Percentiles rank a stretch among this genome's conserved stretches.
Conservation (phyloP, 2,888 invertebrate species). For the Cancer borealis region DNA sequence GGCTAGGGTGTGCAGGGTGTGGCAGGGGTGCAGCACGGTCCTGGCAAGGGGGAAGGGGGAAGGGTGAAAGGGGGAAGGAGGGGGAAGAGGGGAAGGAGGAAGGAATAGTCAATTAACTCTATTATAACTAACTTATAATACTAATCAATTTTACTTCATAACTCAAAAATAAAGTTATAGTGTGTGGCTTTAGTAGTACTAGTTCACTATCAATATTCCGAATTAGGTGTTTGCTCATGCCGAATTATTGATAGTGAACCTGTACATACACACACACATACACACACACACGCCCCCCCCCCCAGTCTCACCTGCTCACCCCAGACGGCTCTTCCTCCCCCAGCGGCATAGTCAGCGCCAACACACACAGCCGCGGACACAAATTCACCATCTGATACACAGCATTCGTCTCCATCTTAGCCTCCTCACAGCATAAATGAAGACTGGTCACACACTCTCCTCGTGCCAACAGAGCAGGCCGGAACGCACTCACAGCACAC, state of each 20-base stretch:
- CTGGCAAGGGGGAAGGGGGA: neutral
- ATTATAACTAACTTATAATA: neutral
- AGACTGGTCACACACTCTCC: conserved; percentile 65
- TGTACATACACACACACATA: too few relatives aligned
- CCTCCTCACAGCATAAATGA: conserved; percentile 60
- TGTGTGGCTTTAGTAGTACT: too few relatives aligned
- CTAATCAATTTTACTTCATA: too few relatives aligned
- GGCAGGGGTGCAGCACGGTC: conserved; percentile 28
- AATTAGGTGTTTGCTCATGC: too few relatives aligned
- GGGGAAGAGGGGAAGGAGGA: neutral
- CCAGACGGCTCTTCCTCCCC: conserved; percentile 11
- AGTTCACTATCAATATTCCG: too few relatives aligned
- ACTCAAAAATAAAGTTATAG: too few relatives aligned
- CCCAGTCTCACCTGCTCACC: neutral
- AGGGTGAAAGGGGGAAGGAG: neutral
- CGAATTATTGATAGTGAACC: too few relatives aligned
- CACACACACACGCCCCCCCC: neutral
- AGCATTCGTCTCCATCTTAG: conserved; percentile 39
- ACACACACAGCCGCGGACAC: conserved; percentile 66
- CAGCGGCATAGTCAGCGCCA: conserved; percentile 60
- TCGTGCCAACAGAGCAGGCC: conserved; percentile 53
- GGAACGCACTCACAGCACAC: conserved; percentile 9
- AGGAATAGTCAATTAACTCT: neutral
- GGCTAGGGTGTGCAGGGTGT: conserved; percentile 67
- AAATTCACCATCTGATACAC: conserved; percentile 70